Base-by-base conservation (phyloP, 1,140 invertebrate genomes). In the Hormaphis cornu region DNA sequence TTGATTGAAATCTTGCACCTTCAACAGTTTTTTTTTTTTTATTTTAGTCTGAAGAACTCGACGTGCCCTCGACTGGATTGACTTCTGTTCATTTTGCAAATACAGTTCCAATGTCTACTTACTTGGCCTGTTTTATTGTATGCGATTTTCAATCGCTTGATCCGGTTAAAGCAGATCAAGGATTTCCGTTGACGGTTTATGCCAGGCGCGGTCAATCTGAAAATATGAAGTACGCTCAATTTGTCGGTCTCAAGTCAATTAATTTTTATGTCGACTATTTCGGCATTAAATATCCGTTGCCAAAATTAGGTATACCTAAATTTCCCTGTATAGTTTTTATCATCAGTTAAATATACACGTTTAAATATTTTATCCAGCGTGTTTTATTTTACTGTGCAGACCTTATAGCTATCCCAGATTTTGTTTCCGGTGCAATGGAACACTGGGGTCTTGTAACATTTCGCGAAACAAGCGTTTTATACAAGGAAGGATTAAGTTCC, bases 361-460 rank as follows among this genome's bases (percentile, higher is more conserved):
- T 37, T 20, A 30, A 10, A 16, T 24, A n/a, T 48, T 28, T 26
- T 18, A 46, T 33, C 12, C n/a, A n/a, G 22, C 3, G 35, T 22
- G 5, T 10, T 48, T 28, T 12, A 58, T 40, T 58, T 40, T 8
- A 40, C 75, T 74, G 80, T 81, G 4, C 77, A 91, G 91, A 96
- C 81, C 86, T 96, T 85, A 89, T 91, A 70, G 92, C 90, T 14
- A 91, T 97, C 72, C 94, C 94, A 6, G 93, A 97, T 79, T 97
- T 97, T 81, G 87, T 89, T 1, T 92, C 93, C 3, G 94, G 92
- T 8, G 94, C 93, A 0, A 97, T 97, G 87, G 95, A 97, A 79
- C 93, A 97, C 80, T 97, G 93, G 90, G 90, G 90, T 28, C 78
- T 92, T 1, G 85, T 93, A 1, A 91, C 89, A 2, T 92, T 85